phyloP scores from a whole-genome alignment of 2,888 invertebrate species.

The Netelia fuscicornis region DNA sequence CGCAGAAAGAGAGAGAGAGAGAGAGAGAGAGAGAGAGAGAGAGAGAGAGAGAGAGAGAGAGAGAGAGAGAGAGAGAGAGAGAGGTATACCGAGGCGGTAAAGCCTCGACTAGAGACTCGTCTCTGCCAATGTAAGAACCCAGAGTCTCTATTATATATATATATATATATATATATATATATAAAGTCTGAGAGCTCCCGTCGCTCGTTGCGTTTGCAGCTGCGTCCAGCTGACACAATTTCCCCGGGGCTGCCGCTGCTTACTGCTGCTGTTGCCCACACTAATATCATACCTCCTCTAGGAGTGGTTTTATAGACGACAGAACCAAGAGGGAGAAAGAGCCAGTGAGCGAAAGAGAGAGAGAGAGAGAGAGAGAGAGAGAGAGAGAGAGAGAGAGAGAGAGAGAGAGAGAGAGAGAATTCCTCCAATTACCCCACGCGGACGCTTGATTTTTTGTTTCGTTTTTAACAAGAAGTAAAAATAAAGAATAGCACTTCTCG shows the following conservation, averaged over 20 bases:
- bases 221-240: constrained; percentile 70
- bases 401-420: constrained; percentile 22
- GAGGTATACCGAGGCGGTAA: too few species aligned
- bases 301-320: constrained; percentile 49
- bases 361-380: constrained; percentile 17
- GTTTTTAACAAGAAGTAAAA: not conserved
- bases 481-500: constrained; percentile 1
- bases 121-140: constrained; percentile 26
- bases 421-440: constrained; percentile 52
- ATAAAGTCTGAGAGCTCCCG: constrained; percentile 54
- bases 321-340: constrained; percentile 8
- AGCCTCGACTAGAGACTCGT: not conserved
- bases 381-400: constrained; percentile 19
- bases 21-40: too few species aligned
- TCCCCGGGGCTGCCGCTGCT: constrained; percentile 60
- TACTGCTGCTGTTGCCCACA: constrained; percentile 42
- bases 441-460: constrained; percentile 4
- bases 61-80: not conserved
- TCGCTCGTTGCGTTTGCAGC: constrained; percentile 63
- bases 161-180: constrained; percentile 2
- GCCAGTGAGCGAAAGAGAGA: constrained; percentile 1
- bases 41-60: not conserved
- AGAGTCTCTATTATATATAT: not conserved
- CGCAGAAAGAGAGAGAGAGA: not conserved
- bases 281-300: constrained; percentile 46